A percentile compares a stretch with the other conserved stretches of the same genome.
Conservation (phyloP, 1,140 invertebrate genomes). For the Carposina sasakii region DNA sequence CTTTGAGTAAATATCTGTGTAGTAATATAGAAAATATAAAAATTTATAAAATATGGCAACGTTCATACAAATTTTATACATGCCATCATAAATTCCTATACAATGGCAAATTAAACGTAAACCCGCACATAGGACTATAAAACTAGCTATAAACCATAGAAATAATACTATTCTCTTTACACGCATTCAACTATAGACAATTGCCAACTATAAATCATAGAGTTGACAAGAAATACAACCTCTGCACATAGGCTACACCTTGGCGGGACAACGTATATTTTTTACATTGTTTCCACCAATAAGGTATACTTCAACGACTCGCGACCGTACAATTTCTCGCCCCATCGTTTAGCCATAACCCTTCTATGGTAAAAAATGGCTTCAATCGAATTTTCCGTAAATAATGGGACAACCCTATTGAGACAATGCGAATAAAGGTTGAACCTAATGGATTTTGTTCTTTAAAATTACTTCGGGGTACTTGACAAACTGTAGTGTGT, state of each 20-base stretch:
- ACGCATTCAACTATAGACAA: slow-evolving; percentile 65
- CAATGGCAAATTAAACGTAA: slow-evolving; percentile 65
- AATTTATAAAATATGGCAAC: no score
- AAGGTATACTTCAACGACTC: slow-evolving; percentile 16
- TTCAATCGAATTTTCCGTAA: slow-evolving; percentile 61
- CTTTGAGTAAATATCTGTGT: no score
- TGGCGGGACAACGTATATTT: slow-evolving; percentile 12
- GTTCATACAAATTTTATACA: no score
- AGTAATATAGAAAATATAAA: no score
- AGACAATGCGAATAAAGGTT: slow-evolving; percentile 61
- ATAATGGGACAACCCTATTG: slow-evolving; percentile 66
- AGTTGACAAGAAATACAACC: slow-evolving; percentile 59
- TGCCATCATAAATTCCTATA: no score
- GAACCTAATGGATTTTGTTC: slow-evolving; percentile 69
- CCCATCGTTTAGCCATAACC: slow-evolving; percentile 61
- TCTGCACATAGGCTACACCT: neutral
- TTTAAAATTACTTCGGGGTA: slow-evolving; percentile 69
- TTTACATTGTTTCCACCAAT: slow-evolving; percentile 12
- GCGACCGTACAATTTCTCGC: slow-evolving; percentile 32
- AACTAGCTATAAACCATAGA: slow-evolving; percentile 42
- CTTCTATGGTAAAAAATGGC: no score
- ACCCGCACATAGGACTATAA: slow-evolving; percentile 54
- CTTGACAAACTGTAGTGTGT: slow-evolving; percentile 52
- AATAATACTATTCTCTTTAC: slow-evolving; percentile 64
- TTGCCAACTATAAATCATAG: slow-evolving; percentile 62